Evolutionary conservation across 2,113 vertebrate genomes (phyloP).

Genomic region (Alethe diademata): DNA sequence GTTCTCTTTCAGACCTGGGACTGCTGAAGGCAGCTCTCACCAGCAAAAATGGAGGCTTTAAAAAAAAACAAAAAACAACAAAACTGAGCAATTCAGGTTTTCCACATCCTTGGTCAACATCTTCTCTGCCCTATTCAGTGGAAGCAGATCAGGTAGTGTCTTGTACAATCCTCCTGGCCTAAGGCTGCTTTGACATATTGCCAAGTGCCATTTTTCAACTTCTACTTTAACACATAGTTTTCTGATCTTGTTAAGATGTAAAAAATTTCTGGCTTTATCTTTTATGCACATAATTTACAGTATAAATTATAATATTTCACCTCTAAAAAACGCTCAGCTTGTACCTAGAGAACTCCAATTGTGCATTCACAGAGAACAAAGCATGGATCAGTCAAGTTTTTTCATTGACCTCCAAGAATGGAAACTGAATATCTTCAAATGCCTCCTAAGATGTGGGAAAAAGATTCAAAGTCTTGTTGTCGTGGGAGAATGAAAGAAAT

Average conservation of each 20-base stretch:
- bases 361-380: neutral
- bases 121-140: neutral
- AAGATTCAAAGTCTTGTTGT: neutral
- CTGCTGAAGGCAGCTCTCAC: neutral
- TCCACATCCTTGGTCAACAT: neutral
- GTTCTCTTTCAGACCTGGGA: neutral
- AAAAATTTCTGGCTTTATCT: neutral
- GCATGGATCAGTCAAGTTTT: neutral
- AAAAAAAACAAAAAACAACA: neutral
- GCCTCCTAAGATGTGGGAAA: neutral
- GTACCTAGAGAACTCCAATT: neutral
- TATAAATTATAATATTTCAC: neutral
- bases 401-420: neutral
- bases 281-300: neutral
- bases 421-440: neutral
- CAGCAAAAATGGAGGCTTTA: neutral
- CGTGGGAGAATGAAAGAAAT: neutral
- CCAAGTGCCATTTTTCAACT: neutral
- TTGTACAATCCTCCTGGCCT: neutral
- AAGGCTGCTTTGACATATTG: neutral
- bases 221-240: neutral
- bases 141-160: accelerated
- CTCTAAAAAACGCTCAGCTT: neutral
- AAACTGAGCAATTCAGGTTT: neutral
- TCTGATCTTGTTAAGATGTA: neutral